A percentile compares a stretch with the other conserved stretches of the same genome.
These are phyloP conservation scores for Lepidostoma basale DNA, from an alignment of 1,140 invertebrate genomes.

Conservation along the genomic window DNA sequence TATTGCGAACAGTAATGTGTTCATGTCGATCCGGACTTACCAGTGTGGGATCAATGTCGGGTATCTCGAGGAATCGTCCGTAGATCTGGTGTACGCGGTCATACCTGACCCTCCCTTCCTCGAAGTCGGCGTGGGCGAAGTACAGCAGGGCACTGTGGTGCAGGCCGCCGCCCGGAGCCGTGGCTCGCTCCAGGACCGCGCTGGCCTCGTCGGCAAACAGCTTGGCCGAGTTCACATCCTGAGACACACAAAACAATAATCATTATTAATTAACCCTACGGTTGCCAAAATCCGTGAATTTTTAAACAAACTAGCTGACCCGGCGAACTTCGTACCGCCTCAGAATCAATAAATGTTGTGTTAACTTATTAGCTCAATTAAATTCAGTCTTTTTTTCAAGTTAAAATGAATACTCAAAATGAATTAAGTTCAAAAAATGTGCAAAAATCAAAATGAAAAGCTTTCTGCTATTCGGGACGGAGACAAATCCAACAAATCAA, in stretches of 20 bases:
- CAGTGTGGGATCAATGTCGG: constrained; percentile 92
- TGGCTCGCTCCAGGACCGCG: constrained; percentile 92
- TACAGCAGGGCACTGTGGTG: constrained; percentile 93
- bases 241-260: constrained; percentile 15
- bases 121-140: constrained; percentile 98
- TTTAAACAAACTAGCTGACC: no score
- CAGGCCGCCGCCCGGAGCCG: constrained; percentile 84
- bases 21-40: constrained; percentile 61
- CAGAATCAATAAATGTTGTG: no score
- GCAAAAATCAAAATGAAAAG: no score
- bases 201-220: constrained; percentile 93
- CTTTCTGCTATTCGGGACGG: no score
- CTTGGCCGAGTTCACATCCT: constrained; percentile 91
- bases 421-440: no score
- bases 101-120: constrained; percentile 95
- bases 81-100: constrained; percentile 98
- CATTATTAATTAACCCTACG: background rate
- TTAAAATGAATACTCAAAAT: no score
- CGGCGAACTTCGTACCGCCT: no score
- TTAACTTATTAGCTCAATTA: no score
- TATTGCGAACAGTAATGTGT: background rate
- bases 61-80: constrained; percentile 86
- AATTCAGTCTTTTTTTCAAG: no score
- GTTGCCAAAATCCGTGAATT: no score
- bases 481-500: no score